Evolutionary conservation across 37 sponge, comb jelly and placozoan species (phyloP).

Genomic region (Bolinopsis microptera): DNA sequence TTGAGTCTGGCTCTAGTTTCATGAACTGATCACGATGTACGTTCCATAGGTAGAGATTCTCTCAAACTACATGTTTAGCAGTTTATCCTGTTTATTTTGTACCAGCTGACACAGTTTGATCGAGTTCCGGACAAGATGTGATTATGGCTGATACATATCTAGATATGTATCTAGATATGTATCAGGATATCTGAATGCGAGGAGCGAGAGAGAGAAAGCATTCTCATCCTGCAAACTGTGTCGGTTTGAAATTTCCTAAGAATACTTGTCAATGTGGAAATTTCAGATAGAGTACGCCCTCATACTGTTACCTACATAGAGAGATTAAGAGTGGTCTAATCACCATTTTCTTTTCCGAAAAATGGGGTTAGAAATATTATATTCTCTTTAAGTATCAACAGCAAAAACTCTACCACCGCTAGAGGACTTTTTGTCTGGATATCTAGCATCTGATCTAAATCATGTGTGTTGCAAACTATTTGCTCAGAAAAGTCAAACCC

Average conservation of each 20-base stretch:
- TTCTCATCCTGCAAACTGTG: not conserved
- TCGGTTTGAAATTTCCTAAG: not conserved
- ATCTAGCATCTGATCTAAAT: not conserved
- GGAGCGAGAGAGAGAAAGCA: too few species aligned
- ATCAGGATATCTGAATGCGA: too few species aligned
- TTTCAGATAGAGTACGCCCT: not conserved
- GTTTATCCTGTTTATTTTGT: not conserved
- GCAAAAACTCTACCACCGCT: not conserved
- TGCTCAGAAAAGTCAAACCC: too few species aligned
- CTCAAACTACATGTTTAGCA: not conserved
- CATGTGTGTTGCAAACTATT: too few species aligned
- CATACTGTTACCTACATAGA: not conserved
- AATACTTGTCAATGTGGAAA: not conserved
- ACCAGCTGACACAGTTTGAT: not conserved
- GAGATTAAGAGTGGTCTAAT: not conserved
- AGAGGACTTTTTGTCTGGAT: not conserved
- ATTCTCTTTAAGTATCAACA: not conserved
- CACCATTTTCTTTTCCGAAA: not conserved
- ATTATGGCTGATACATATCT: too few species aligned
- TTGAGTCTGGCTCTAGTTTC: not conserved
- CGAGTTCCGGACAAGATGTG: too few species aligned
- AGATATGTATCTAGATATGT: too few species aligned
- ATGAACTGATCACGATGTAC: not conserved
- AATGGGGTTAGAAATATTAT: not conserved
- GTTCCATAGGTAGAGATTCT: not conserved